Conservation (phyloP, 2,888 invertebrate genomes). For the Sycophila texana region DNA sequence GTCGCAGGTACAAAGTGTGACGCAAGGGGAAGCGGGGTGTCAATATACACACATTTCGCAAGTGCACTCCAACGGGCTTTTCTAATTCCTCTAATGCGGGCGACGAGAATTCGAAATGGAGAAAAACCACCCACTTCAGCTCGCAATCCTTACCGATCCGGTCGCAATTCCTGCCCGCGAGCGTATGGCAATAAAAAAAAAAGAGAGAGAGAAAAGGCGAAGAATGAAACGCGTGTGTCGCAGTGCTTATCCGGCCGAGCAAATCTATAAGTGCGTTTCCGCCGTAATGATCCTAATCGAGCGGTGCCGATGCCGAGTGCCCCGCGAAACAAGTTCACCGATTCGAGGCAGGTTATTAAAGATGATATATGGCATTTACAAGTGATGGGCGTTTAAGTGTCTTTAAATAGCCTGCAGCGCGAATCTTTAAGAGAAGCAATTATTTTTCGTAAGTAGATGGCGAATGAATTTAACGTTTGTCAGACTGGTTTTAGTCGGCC, state of each 20-base stretch:
- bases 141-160: background rate
- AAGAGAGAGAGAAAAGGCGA: background rate
- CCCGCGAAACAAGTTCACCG: conserved; percentile 22
- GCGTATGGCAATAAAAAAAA: background rate
- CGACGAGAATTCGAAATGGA: background rate
- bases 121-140: background rate
- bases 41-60: conserved; percentile 25
- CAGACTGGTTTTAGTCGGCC: too few relatives aligned
- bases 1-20: background rate
- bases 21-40: conserved; percentile 24
- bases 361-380: conserved; percentile 40
- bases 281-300: conserved; percentile 41
- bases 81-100: conserved; percentile 28
- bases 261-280: conserved; percentile 12
- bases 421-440: background rate
- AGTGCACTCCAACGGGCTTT: conserved; percentile 31
- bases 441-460: background rate
- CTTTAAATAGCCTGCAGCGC: background rate
- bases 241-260: background rate
- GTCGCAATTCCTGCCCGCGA: background rate
- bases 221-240: background rate
- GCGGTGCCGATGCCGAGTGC: conserved; percentile 20
- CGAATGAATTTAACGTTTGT: too few relatives aligned
- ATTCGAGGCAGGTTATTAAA: conserved; percentile 35
- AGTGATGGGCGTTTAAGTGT: background rate